Evolutionary conservation across 2,797 vertebrate genomes (phyloP).

Genomic region (Gobio occitaniae): DNA sequence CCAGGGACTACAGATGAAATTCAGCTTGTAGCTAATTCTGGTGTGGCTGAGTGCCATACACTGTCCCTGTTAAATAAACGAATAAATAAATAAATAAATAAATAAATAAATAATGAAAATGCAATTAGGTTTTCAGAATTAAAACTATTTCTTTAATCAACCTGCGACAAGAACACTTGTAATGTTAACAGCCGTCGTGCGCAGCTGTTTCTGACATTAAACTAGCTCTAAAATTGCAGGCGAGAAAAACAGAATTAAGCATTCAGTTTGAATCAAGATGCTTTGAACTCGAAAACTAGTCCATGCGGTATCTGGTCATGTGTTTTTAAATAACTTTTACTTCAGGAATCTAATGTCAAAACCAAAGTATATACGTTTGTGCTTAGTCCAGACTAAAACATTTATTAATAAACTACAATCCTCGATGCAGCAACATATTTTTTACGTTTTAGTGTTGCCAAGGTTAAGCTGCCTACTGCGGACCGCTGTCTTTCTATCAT

Average conservation of each 20-base stretch:
- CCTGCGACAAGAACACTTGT: slow-evolving; percentile 57
- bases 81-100: background rate
- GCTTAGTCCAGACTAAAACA: background rate
- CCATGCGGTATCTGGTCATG: background rate
- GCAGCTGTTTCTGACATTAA: slow-evolving; percentile 54
- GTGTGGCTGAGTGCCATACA: too few relatives aligned
- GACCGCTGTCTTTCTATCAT: slow-evolving; percentile 32
- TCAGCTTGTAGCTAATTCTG: too few relatives aligned
- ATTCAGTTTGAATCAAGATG: slow-evolving; percentile 26
- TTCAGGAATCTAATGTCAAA: slow-evolving; percentile 15
- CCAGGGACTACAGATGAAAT: too few relatives aligned
- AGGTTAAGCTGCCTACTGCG: slow-evolving; percentile 26
- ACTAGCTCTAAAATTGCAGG: slow-evolving; percentile 1
- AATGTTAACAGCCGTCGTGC: slow-evolving; percentile 52
- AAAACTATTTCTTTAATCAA: slow-evolving; percentile 46
- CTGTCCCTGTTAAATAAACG: too few relatives aligned
- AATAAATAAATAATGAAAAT: slow-evolving; percentile 18
- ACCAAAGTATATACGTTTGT: background rate
- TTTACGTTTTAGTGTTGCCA: slow-evolving; percentile 33
- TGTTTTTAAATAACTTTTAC: slow-evolving; percentile 35
- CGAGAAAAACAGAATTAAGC: slow-evolving; percentile 27
- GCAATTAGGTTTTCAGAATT: slow-evolving; percentile 40
- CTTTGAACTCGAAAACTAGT: slow-evolving; percentile 34
- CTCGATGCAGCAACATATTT: slow-evolving; percentile 1
- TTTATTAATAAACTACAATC: background rate